Percentiles rank a stretch among this genome's conserved stretches.
Conservation (phyloP, 2,888 invertebrate species). For the Caenorhabditis macrosperma region DNA sequence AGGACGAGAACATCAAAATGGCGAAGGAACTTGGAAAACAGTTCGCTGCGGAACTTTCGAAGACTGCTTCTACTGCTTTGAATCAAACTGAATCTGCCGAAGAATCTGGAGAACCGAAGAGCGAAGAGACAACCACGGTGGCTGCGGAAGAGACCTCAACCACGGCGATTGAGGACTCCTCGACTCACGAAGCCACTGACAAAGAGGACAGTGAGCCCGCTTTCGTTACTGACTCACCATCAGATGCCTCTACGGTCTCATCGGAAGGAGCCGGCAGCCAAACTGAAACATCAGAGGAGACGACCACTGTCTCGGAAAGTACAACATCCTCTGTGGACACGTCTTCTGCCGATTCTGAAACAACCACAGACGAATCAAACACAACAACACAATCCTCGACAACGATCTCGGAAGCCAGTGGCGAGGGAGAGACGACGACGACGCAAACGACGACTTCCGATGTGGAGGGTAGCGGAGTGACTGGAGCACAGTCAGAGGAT, state of each 20-base stretch:
- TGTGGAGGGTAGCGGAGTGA: constrained; percentile 33
- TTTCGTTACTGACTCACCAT: constrained; percentile 28
- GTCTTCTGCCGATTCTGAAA: constrained; percentile 1
- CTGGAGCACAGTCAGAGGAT: constrained; percentile 40
- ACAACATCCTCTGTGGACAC: not conserved
- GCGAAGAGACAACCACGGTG: constrained; percentile 1
- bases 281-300: constrained; percentile 1
- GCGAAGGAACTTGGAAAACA: constrained; percentile 54
- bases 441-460: constrained; percentile 7
- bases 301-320: not conserved
- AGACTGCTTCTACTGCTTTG: constrained; percentile 13
- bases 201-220: constrained; percentile 39
- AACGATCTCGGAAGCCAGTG: constrained; percentile 2
- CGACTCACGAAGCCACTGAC: constrained; percentile 12
- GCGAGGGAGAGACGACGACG: constrained; percentile 15
- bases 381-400: not conserved
- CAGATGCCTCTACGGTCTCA: constrained; percentile 20
- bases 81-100: constrained; percentile 21
- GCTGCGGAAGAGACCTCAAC: constrained; percentile 9
- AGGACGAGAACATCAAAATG: constrained; percentile 49
- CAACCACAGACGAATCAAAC: constrained; percentile 23
- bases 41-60: constrained; percentile 51
- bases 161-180: not conserved
- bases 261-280: not conserved
- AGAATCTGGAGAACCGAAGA: constrained; percentile 11